Evolutionary conservation across 2,888 invertebrate genomes (phyloP).

Genomic region (Meloe dianella): DNA sequence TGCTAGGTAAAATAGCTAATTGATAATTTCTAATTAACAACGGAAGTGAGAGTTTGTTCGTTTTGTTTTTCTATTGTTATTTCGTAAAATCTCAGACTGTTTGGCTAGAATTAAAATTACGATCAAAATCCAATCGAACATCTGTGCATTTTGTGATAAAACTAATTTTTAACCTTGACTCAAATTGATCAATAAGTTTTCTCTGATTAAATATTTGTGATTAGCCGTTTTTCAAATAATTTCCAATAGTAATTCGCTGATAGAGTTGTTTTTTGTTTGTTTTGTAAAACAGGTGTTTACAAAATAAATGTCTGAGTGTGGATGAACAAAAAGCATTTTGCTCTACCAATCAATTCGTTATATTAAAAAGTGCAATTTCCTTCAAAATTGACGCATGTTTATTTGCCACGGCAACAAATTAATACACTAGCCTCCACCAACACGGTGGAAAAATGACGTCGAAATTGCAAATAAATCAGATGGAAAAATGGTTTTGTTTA

Average conservation of each 20-base stretch:
- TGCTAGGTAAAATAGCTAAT: conserved; percentile 74
- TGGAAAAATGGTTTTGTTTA: too few relatives aligned
- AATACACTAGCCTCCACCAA: too few relatives aligned
- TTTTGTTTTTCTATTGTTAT: neutral
- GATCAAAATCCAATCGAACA: conserved; percentile 8
- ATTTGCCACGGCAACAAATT: too few relatives aligned
- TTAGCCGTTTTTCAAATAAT: neutral
- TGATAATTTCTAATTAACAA: conserved; percentile 11
- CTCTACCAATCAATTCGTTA: too few relatives aligned
- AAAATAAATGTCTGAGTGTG: too few relatives aligned
- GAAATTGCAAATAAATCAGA: too few relatives aligned
- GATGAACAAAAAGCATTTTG: neutral
- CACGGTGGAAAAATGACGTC: too few relatives aligned
- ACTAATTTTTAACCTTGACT: neutral
- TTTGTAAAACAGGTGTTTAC: too few relatives aligned
- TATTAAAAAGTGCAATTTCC: too few relatives aligned
- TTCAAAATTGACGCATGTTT: too few relatives aligned
- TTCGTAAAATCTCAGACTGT: neutral
- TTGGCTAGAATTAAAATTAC: conserved; percentile 1
- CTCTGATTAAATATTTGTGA: neutral
- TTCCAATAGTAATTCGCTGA: neutral
- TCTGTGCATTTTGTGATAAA: neutral
- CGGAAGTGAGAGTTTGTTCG: neutral
- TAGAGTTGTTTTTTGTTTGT: neutral
- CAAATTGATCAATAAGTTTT: neutral